These are phyloP conservation scores for Ganaspis sp. DNA, from an alignment of 1,140 invertebrate genomes.

Conservation along the genomic window DNA sequence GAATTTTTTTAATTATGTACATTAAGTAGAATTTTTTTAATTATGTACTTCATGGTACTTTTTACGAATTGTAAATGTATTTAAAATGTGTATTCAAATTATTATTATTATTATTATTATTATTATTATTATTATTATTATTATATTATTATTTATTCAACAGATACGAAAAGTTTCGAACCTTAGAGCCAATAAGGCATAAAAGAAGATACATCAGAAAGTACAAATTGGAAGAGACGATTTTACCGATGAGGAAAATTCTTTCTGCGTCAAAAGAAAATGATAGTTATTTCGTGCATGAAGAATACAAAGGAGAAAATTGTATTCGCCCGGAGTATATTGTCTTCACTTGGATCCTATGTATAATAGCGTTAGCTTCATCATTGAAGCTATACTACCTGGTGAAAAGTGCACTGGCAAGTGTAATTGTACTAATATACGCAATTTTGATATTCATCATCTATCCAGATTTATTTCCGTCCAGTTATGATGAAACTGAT, in stretches of 20 bases:
- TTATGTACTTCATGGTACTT: slow-evolving; percentile 49
- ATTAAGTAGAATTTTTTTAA: slow-evolving; percentile 50
- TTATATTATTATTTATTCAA: slow-evolving; percentile 35
- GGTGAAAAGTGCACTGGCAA: slow-evolving; percentile 89
- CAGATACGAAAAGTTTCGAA: slow-evolving; percentile 60
- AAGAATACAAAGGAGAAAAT: slow-evolving; percentile 38
- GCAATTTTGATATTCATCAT: slow-evolving; percentile 82
- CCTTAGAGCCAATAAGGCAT: slow-evolving; percentile 48
- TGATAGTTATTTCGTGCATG: slow-evolving; percentile 30
- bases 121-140: no score
- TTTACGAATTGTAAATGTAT: no score
- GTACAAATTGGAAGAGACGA: slow-evolving; percentile 41
- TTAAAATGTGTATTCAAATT: no score
- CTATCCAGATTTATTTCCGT: slow-evolving; percentile 72
- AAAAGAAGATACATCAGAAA: background rate
- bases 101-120: no score
- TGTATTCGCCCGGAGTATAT: slow-evolving; percentile 90
- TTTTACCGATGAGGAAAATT: slow-evolving; percentile 53
- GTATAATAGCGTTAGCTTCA: slow-evolving; percentile 91
- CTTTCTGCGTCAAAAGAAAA: slow-evolving; percentile 48
- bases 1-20: slow-evolving; percentile 42
- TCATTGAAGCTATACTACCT: slow-evolving; percentile 95
- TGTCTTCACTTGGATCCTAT: slow-evolving; percentile 95
- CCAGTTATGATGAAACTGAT: slow-evolving; percentile 46
- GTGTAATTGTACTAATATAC: slow-evolving; percentile 85